Evolutionary conservation across 2,797 vertebrate genomes (phyloP).

Genomic region (Sparidentex hasta): DNA sequence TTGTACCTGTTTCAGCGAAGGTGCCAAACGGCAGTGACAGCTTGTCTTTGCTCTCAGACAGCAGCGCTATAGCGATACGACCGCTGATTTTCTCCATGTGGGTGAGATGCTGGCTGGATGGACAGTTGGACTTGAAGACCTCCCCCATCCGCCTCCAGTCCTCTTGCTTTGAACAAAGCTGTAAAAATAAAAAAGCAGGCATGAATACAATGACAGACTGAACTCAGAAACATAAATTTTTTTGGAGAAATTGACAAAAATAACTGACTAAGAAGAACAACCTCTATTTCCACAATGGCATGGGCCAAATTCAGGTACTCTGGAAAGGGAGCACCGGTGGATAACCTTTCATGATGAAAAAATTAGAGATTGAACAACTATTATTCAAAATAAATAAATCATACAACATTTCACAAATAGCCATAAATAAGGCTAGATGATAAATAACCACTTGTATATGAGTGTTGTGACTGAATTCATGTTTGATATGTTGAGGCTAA

Average conservation of each 20-base stretch:
- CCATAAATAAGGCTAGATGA: neutral
- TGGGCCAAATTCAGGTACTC: conserved; percentile 70
- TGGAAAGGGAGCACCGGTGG: conserved; percentile 27
- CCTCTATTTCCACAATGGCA: conserved; percentile 81
- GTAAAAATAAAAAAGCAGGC: conserved; percentile 29
- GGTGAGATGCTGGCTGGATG: conserved; percentile 78
- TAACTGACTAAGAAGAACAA: conserved; percentile 36
- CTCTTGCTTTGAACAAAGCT: conserved; percentile 90
- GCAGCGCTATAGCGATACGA: conserved; percentile 86
- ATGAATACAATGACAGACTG: neutral
- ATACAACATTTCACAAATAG: neutral
- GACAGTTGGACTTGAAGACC: conserved; percentile 86
- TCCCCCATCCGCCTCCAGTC: conserved; percentile 91
- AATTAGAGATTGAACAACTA: too few species aligned
- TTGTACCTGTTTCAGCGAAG: conserved; percentile 91
- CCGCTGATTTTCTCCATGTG: conserved; percentile 88
- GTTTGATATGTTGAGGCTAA: neutral
- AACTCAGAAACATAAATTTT: neutral
- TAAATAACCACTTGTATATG: neutral
- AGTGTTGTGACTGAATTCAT: neutral
- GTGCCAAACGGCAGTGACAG: conserved; percentile 88
- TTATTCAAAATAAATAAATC: neutral
- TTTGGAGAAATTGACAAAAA: neutral
- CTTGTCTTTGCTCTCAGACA: conserved; percentile 85
- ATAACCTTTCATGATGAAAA: conserved; percentile 44